Base-by-base conservation (phyloP, 2,888 invertebrate genomes). In the Drosophila setosimentum region DNA sequence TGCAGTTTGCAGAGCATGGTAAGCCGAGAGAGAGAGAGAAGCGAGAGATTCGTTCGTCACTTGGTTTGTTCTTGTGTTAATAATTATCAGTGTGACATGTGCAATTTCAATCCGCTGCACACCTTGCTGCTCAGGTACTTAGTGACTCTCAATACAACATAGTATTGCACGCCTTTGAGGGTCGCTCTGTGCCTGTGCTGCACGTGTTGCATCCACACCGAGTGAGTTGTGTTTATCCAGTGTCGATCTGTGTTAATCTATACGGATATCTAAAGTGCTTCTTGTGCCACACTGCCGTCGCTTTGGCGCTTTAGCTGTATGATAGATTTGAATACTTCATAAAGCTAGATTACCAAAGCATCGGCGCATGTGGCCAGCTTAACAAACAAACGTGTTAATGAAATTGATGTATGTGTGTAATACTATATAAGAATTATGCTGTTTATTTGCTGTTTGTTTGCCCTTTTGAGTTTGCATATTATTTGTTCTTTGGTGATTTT, bases 261-360 rank as follows among this genome's bases (percentile, higher is more conserved):
- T 51, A 6, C 45, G 21, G 30, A 3, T 30, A 51, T 16, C 24
- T 29, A 40, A 37, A 37, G 37, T 55, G 55, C 27, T 21, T 42
- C 6, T 21, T 18, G 30, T 49, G 61, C 66, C 94, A 93, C 93
- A 93, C 92, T 94, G 94, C 94, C 95, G 95, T 94, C 94, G 93
- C 97, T 97, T 97, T 97, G 97, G 97, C 96, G 95, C 96, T 96
- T 95, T 96, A 96, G 97, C 97, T 96, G 95, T 95, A 95, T 97
- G 96, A 96, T 95, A 94, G 94, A 93, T 93, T 91, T 93, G 92
- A 93, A 92, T 94, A 93, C 94, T 94, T 96, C 97, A 97, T 97
- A 97, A 97, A 97, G 97, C 97, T 97, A 97, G 96, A 96, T 97
- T 97, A 97, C 97, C 97, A 97, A 97, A 97, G 97, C 96, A 97